Evolutionary conservation across 1,140 invertebrate genomes (phyloP), one percentile per base, ranked within the genome.

Genomic region (Ceratina australensis): DNA sequence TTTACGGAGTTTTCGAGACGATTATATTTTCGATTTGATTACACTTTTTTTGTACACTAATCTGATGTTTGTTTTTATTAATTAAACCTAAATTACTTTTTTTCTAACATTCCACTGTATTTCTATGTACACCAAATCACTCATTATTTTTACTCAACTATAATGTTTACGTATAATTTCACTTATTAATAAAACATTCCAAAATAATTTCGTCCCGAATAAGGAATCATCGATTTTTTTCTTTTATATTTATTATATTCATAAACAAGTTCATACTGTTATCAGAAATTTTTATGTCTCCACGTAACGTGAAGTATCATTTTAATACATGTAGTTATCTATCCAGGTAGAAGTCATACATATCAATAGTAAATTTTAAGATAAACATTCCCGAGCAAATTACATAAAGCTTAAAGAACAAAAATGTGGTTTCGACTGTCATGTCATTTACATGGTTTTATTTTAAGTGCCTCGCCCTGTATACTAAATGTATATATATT

Each of bases 401-500:
- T 42, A 42, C 5, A 42, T 42, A 10, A 10, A 10, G 8, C 33
- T 8, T 42, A 42, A 42, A 42, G 33, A 54, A 16, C 42, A 54
- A 24, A n/a, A 65, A 65, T 16, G 64, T 33, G 5, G 5, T 54
- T 63, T 5, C 33, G 33, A 7, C 33, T 10, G 10, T 42, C 10
- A 42, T 42, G 8, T n/a, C n/a, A n/a, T 22, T 22, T 8, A n/a
- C n/a, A n/a, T n/a, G 4, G 12, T 47, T 84, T 65, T 10, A 72
- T 64, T 77, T 72, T 20, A 56, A 74, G 69, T 56, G 56, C 68
- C 59, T 66, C 54, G 56, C 77, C 74, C 68, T 73, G 74, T 72
- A 67, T 80, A 78, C 42, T 72, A 54, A 63, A 72, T 67, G 63
- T 72, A 80, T 69, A 82, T 82, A 83, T 74, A 83, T 83, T 66